These are phyloP conservation scores for Cairina moschata DNA, from an alignment of 2,113 vertebrate species.

Conservation along the genomic window DNA sequence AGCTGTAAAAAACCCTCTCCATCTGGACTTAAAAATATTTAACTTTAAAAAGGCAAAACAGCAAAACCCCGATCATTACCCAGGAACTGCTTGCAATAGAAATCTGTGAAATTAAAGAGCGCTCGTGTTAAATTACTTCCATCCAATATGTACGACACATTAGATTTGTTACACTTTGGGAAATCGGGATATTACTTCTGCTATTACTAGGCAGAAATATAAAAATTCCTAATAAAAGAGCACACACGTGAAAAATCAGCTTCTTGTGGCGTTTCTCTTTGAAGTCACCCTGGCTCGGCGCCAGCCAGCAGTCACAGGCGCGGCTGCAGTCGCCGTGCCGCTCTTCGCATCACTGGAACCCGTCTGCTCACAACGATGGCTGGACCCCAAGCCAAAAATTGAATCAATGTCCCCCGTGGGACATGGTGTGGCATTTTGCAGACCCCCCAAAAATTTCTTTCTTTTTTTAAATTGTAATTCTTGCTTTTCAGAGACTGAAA, in stretches of 20 bases:
- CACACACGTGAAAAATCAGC: conserved; percentile 62
- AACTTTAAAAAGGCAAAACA: conserved; percentile 52
- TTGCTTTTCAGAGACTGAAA: neutral
- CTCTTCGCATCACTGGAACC: neutral
- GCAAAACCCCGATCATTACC: conserved; percentile 52
- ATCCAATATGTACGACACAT: conserved; percentile 61
- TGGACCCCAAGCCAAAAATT: neutral
- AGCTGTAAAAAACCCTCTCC: conserved; percentile 64
- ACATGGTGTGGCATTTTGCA: neutral
- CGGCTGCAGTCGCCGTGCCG: neutral
- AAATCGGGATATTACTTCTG: conserved; percentile 50
- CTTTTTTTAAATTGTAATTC: neutral
- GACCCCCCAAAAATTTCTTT: neutral
- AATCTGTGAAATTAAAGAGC: conserved; percentile 72
- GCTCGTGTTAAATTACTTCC: conserved; percentile 71
- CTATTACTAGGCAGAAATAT: conserved; percentile 64
- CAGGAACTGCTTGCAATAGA: conserved; percentile 54
- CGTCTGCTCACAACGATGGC: neutral
- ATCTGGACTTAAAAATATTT: conserved; percentile 69
- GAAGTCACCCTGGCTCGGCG: conserved; percentile 51
- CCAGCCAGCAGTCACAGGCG: conserved; percentile 48
- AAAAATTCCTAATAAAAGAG: conserved; percentile 70
- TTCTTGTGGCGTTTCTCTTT: conserved; percentile 58
- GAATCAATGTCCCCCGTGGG: neutral
- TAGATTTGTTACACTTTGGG: conserved; percentile 68